Conservation (phyloP, 2,888 invertebrate genomes). For the Macrophya alboannulata region DNA sequence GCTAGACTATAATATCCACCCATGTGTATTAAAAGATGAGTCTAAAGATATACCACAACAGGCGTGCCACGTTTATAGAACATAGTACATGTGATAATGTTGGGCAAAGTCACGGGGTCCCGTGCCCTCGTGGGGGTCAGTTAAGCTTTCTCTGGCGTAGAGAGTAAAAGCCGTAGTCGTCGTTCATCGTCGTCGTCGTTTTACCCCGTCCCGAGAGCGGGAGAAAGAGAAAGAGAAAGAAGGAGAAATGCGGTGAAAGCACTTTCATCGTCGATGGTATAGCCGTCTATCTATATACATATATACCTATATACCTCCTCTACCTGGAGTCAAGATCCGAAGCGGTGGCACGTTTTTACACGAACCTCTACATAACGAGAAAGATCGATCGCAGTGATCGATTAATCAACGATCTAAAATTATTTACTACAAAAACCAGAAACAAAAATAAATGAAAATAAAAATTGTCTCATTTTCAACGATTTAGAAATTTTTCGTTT, state of each 20-base stretch:
- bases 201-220: conserved; percentile 42
- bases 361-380: no score
- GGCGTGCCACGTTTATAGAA: not conserved
- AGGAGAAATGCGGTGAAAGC: conserved; percentile 56
- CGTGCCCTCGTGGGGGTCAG: conserved; percentile 62
- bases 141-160: conserved; percentile 75
- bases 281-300: not conserved
- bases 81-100: not conserved
- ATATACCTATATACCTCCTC: not conserved
- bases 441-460: no score
- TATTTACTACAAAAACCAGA: no score
- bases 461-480: no score
- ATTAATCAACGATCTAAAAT: no score
- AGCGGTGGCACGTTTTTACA: not conserved
- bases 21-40: not conserved
- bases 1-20: not conserved
- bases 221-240: conserved; percentile 59
- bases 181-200: conserved; percentile 47
- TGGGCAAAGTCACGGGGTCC: conserved; percentile 62
- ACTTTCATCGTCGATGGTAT: conserved; percentile 39
- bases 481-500: no score
- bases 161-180: conserved; percentile 77
- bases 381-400: no score
- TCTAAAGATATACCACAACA: not conserved
- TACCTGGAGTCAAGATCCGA: not conserved